phyloP scores from a whole-genome alignment of 2,113 vertebrate genomes.

The Oryzias curvinotus region DNA sequence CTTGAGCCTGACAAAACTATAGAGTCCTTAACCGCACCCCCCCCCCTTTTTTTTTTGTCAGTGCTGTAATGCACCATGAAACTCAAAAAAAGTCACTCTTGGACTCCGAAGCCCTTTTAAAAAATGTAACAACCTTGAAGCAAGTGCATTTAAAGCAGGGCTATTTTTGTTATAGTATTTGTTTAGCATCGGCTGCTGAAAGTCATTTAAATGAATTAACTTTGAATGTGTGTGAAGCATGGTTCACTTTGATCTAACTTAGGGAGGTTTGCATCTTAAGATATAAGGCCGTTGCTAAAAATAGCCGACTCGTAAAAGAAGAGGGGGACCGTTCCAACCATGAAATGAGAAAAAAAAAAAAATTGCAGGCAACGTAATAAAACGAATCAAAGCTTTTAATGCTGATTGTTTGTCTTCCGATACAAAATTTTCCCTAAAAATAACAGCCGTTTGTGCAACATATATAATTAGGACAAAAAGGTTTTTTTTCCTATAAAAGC shows the following conservation, averaged over 20 bases:
- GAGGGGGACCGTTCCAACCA: not conserved
- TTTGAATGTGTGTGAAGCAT: conserved; percentile 19
- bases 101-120: not conserved
- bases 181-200: conserved; percentile 10
- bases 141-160: not conserved
- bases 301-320: conserved; percentile 1
- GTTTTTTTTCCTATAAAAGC: no score
- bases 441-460: no score
- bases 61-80: not conserved
- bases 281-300: conserved; percentile 22
- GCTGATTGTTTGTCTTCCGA: no score
- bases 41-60: no score
- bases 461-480: no score
- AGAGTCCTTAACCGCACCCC: not conserved
- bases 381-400: no score
- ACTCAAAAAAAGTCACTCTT: not conserved
- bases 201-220: conserved; percentile 38
- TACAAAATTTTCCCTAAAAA: no score
- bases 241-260: conserved; percentile 40
- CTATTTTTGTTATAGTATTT: conserved; percentile 22
- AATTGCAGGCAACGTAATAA: no score
- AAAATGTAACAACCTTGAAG: not conserved
- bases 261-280: conserved; percentile 32
- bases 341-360: not conserved
- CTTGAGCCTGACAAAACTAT: not conserved